phyloP scores from a whole-genome alignment of 2,113 vertebrate species.

The Hippocampus comes region DNA sequence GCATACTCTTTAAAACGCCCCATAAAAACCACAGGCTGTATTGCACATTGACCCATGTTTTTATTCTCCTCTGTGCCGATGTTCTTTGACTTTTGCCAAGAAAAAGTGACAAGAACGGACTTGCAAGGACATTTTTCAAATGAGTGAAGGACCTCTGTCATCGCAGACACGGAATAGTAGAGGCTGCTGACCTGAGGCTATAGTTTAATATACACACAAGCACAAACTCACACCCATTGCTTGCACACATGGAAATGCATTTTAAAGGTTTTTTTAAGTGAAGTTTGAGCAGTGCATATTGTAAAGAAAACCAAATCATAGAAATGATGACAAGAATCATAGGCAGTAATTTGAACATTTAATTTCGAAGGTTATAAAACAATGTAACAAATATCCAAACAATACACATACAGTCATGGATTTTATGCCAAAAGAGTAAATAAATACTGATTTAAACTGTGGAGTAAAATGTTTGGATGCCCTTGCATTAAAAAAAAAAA shows the following conservation, averaged over 20 bases:
- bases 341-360: conserved; percentile 27
- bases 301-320: conserved; percentile 1
- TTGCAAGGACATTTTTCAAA: conserved; percentile 59
- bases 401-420: background rate
- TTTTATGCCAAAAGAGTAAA: conserved; percentile 28
- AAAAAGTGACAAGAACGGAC: conserved; percentile 66
- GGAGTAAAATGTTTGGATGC: background rate
- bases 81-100: conserved; percentile 28
- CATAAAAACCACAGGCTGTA: conserved; percentile 11
- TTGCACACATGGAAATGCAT: conserved; percentile 18
- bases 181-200: conserved; percentile 55
- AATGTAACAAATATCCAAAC: conserved; percentile 25
- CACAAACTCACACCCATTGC: background rate
- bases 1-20: background rate
- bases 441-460: conserved; percentile 37
- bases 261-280: background rate
- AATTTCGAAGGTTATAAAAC: conserved; percentile 30
- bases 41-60: background rate
- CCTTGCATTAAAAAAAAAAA: background rate
- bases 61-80: conserved; percentile 38
- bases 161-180: conserved; percentile 32
- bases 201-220: conserved; percentile 46
- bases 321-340: background rate
- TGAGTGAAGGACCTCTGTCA: conserved; percentile 59
- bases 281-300: background rate